Percentiles rank a stretch among this genome's conserved stretches.
These are phyloP conservation scores for Vireo griseus DNA, from an alignment of 2,797 vertebrate species.

Conservation along the genomic window DNA sequence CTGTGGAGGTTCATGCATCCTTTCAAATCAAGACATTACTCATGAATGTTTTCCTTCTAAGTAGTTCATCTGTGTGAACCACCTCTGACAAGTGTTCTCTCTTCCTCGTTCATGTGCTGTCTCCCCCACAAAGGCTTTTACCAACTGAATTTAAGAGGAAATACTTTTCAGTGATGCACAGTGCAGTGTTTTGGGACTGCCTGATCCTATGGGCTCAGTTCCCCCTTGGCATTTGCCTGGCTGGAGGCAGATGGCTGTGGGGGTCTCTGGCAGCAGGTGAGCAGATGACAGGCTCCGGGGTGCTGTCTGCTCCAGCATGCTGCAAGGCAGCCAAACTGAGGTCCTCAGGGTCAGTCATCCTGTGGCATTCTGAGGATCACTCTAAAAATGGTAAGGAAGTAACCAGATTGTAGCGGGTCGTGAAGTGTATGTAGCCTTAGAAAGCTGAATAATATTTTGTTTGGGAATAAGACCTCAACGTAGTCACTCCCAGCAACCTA, in stretches of 20 bases:
- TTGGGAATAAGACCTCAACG: background rate
- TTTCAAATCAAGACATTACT: background rate
- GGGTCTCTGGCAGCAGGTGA: background rate
- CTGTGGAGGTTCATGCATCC: background rate
- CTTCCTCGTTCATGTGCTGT: background rate
- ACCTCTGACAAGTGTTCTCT: accelerated
- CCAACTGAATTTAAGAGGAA: background rate
- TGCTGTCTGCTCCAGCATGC: background rate
- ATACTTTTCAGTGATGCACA: background rate
- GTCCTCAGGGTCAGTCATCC: background rate
- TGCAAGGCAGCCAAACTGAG: background rate
- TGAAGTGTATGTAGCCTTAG: background rate
- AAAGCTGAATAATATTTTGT: background rate
- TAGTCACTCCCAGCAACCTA: background rate
- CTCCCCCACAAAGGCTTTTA: background rate
- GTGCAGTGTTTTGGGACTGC: accelerated
- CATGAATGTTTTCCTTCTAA: background rate
- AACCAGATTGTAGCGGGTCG: background rate
- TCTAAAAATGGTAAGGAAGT: background rate
- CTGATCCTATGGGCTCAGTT: background rate
- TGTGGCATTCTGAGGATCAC: background rate
- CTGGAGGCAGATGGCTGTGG: slow-evolving; percentile 1
- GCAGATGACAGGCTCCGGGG: background rate
- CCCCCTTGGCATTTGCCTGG: background rate
- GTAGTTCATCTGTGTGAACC: background rate